Evolutionary conservation across 1,140 invertebrate genomes (phyloP).

Genomic region (Mycetomoellerius zeteki): DNA sequence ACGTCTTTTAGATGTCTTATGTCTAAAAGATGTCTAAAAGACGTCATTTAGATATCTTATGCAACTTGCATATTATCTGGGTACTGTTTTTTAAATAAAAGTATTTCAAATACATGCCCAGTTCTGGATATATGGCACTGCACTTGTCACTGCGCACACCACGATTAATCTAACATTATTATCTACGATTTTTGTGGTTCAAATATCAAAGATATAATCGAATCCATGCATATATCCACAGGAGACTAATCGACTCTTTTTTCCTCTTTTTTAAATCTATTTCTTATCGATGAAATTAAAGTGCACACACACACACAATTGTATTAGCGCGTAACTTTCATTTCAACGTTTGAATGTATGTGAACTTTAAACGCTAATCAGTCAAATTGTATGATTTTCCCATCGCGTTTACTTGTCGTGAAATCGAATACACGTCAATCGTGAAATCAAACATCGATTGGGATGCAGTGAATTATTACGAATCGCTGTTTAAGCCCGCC

Average conservation of each 20-base stretch:
- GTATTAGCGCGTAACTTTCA: background rate
- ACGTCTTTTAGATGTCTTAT: no score
- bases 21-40: no score
- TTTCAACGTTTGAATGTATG: background rate
- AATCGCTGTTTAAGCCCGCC: constrained; percentile 2
- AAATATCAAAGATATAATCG: background rate
- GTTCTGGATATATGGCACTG: background rate
- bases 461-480: constrained; percentile 23
- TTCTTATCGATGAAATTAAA: constrained; percentile 2
- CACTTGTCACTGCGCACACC: background rate
- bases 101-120: no score
- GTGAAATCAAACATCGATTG: constrained; percentile 4
- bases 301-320: no score
- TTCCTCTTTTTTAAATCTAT: background rate
- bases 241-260: background rate
- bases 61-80: no score
- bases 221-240: background rate
- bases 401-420: background rate
- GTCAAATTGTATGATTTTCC: background rate
- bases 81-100: no score
- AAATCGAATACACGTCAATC: constrained; percentile 16
- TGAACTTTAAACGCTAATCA: background rate
- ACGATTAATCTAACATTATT: background rate
- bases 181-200: background rate
- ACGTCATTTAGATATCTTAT: no score